Conservation (phyloP, 1,140 invertebrate species). For the Capitella teleta region DNA sequence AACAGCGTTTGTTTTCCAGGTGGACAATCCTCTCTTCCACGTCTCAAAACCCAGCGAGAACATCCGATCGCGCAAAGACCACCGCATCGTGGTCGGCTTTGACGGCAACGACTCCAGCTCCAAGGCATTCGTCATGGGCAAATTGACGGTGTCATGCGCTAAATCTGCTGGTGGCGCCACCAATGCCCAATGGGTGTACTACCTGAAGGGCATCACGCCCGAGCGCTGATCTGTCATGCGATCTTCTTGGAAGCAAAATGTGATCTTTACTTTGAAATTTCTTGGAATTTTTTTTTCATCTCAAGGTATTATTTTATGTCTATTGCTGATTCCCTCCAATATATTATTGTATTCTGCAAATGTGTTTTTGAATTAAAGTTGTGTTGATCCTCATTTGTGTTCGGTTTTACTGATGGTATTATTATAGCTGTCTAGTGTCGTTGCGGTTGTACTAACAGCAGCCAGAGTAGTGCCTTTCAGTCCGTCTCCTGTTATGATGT, state of each 20-base stretch:
- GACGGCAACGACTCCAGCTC: conserved; percentile 34
- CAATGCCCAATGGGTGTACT: conserved; percentile 40
- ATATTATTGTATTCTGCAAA: too few species aligned
- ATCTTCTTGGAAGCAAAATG: background rate
- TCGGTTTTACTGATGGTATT: too few species aligned
- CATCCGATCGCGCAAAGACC: conserved; percentile 35
- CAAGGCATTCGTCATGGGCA: conserved; percentile 39
- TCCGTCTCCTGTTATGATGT: too few species aligned
- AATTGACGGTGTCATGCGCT: conserved; percentile 38
- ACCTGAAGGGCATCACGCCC: conserved; percentile 35
- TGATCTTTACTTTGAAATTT: background rate
- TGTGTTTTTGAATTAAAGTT: too few species aligned
- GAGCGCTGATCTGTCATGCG: conserved; percentile 5
- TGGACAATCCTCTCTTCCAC: conserved; percentile 41
- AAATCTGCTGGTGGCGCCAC: conserved; percentile 27
- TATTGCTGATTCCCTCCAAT: too few species aligned
- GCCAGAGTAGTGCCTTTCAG: too few species aligned
- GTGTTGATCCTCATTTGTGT: too few species aligned
- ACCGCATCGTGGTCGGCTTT: conserved; percentile 39
- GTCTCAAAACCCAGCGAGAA: conserved; percentile 36
- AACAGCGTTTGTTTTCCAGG: conserved; percentile 32
- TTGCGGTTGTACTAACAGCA: too few species aligned
- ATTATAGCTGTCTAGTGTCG: too few species aligned
- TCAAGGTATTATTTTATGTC: too few species aligned
- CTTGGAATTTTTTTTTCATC: too few species aligned